Evolutionary conservation across 2,888 invertebrate genomes (phyloP).

Genomic region (Campaea margaritaria): DNA sequence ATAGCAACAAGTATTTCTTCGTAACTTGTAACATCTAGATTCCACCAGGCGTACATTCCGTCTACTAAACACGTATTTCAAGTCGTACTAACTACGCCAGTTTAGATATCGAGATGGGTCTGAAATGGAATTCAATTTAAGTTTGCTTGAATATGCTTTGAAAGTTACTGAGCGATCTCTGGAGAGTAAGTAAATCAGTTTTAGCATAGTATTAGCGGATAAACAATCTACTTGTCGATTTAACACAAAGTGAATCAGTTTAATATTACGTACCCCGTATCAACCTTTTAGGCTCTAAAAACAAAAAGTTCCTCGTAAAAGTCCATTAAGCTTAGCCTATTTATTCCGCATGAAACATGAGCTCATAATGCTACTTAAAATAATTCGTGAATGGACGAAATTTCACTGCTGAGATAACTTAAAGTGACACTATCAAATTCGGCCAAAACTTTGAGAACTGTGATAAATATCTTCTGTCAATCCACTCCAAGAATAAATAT

Average conservation of each 20-base stretch:
- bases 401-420: too few relatives aligned
- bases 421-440: too few relatives aligned
- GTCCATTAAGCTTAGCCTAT: too few relatives aligned
- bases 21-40: neutral
- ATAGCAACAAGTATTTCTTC: slow-evolving; percentile 31
- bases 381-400: too few relatives aligned
- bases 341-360: too few relatives aligned
- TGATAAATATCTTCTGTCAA: too few relatives aligned
- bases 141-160: neutral
- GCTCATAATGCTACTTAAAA: too few relatives aligned
- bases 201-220: neutral
- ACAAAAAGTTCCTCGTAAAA: too few relatives aligned
- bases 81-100: neutral
- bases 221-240: neutral
- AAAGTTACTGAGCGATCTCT: neutral
- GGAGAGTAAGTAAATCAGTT: neutral
- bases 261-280: too few relatives aligned
- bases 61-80: neutral
- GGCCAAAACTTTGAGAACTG: too few relatives aligned
- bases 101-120: neutral
- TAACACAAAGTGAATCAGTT: too few relatives aligned
- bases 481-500: neutral
- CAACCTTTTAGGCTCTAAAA: too few relatives aligned
- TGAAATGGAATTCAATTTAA: neutral
- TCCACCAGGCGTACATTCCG: slow-evolving; percentile 9